A percentile compares a stretch with the other conserved stretches of the same genome.
Evolutionary conservation across 2,888 invertebrate genomes (phyloP).

Genomic region (Trisateles emortualis): DNA sequence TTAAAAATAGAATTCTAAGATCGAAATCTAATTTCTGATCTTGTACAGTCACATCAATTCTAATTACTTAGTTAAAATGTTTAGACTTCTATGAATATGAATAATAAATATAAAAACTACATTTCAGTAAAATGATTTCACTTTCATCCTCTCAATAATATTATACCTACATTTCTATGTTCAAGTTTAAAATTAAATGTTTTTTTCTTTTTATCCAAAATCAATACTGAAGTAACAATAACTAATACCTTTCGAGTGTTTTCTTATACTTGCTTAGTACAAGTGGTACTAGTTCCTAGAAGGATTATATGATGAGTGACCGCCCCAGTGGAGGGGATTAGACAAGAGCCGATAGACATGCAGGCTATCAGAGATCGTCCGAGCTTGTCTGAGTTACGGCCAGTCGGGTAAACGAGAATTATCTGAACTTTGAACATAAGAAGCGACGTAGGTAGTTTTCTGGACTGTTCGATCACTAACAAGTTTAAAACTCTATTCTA

Average conservation of each 20-base stretch:
- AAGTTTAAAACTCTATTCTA: no score
- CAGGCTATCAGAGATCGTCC: constrained; percentile 21
- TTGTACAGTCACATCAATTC: no score
- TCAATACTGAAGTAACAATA: not conserved
- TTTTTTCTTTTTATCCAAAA: not conserved
- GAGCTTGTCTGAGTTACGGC: constrained; percentile 2
- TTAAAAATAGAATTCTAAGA: no score
- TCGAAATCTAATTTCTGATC: no score
- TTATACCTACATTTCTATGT: no score
- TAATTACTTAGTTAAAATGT: no score
- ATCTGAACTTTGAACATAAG: constrained; percentile 9
- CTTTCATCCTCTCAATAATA: no score
- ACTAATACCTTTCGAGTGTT: constrained; percentile 22
- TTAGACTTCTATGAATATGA: no score
- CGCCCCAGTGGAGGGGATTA: constrained; percentile 32
- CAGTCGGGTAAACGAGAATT: constrained; percentile 3
- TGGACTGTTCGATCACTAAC: not conserved
- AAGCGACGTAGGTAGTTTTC: not conserved
- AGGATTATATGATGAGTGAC: constrained; percentile 26
- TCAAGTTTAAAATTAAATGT: not conserved
- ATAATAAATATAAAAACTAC: no score
- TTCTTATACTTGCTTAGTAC: constrained; percentile 26
- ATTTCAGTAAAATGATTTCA: no score
- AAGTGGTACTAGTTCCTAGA: constrained; percentile 20
- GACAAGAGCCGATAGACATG: constrained; percentile 37